Base-by-base conservation (phyloP, 2,113 vertebrate genomes). In the Syngnathus floridae region DNA sequence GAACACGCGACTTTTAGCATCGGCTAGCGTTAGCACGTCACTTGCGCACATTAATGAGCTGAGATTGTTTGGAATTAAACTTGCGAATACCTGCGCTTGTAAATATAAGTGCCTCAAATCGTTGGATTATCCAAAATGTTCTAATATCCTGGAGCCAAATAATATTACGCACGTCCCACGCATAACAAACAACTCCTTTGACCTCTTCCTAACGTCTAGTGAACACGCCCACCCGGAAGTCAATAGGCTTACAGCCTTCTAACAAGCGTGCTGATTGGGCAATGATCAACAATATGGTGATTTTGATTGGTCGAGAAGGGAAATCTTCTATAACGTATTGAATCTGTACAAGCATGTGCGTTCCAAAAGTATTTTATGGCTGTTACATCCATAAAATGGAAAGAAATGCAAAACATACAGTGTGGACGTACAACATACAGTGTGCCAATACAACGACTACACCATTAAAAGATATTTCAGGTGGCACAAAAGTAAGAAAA, bases 1-100 rank as follows among this genome's bases (percentile, higher is more conserved):
- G 64, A 77, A 51, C 86, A 70, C 62, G 67, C 67, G 67, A 67
- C 71, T 51, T 66, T 65, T 77, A 73, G 72, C 77, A 52, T 75
- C 70, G 73, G 81, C 81, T 79, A 68, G 54, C 54, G 43, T 52
- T 64, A 45, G 48, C 17, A 13, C 9, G 45, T 63, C 22, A 16
- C 37, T 21, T 57, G 36, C 37, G 55, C 40, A 70, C 58, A 26
- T 22, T 56, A 40, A 9, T 1, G 0, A 41, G 5, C 21, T 14
- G 10, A 56, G 13, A 0, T 35, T 56, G 19, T 31, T 69, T 11
- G 45, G 5, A 65, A 31, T 7, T 3, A 0, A 56, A 51, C 19
- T n/a, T 35, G 13, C 6, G 19, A 14, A 59, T 36, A 55, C 41
- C 16, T 13, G 6, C 5, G n/a, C 14, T 5, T 21, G 37, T 40